phyloP scores from a whole-genome alignment of 1,140 invertebrate species.

The Conopomorpha cramerella region DNA sequence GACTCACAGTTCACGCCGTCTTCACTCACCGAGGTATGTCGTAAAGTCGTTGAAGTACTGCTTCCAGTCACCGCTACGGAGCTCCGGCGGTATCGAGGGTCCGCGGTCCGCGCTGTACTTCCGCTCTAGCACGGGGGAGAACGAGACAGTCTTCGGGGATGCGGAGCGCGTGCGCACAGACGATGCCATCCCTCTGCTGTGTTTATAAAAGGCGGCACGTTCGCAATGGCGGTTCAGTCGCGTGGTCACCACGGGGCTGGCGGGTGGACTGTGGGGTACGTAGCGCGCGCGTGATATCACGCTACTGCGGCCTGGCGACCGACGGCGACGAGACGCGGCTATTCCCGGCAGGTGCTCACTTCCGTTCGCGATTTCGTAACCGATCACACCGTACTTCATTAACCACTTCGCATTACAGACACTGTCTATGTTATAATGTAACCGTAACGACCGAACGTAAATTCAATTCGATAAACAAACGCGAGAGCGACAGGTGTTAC shows the following conservation, averaged over 20 bases:
- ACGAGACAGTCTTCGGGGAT: constrained; percentile 57
- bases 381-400: constrained; percentile 26
- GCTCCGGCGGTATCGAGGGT: constrained; percentile 29
- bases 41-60: constrained; percentile 54
- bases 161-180: constrained; percentile 58
- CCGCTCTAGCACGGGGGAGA: constrained; percentile 53
- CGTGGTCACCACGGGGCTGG: constrained; percentile 33
- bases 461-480: no score
- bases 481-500: no score
- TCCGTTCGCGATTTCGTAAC: constrained; percentile 46
- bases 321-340: constrained; percentile 40
- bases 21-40: constrained; percentile 54
- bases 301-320: constrained; percentile 26
- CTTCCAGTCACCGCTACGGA: constrained; percentile 39
- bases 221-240: constrained; percentile 33
- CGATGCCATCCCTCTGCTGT: constrained; percentile 35
- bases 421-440: no score
- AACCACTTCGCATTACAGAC: constrained; percentile 18
- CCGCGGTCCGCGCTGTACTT: constrained; percentile 43
- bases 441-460: neutral
- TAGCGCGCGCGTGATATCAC: no score
- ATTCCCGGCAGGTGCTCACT: constrained; percentile 54
- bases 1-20: constrained; percentile 29
- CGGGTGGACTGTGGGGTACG: constrained; percentile 41
- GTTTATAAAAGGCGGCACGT: constrained; percentile 36